Evolutionary conservation across 2,797 vertebrate genomes (phyloP).

Genomic region (Micrastur ruficollis): DNA sequence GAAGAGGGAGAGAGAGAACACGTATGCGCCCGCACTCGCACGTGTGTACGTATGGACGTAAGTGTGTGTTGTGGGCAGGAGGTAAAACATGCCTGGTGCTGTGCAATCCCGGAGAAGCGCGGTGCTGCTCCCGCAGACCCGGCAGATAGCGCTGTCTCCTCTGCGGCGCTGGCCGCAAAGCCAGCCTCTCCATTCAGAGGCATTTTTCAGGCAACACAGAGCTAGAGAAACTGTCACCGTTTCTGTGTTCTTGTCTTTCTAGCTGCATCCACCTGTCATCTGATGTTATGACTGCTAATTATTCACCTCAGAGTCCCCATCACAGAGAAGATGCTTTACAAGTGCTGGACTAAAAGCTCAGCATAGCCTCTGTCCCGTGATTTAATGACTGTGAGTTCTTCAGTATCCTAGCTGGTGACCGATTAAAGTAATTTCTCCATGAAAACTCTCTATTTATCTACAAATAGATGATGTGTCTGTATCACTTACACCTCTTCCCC

Average conservation of each 20-base stretch:
- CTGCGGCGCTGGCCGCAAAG: too few relatives aligned
- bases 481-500: not conserved
- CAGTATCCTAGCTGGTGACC: not conserved
- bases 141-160: slow-evolving; percentile 10
- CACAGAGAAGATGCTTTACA: rapidly evolving
- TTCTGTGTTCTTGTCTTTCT: not conserved
- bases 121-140: not conserved
- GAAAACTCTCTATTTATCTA: not conserved
- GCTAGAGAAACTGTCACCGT: rapidly evolving
- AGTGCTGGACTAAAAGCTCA: rapidly evolving
- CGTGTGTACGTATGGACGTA: rapidly evolving
- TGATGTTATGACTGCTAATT: rapidly evolving
- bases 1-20: too few relatives aligned
- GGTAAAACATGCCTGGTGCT: not conserved
- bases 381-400: rapidly evolving
- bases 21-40: rapidly evolving
- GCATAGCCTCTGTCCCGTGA: rapidly evolving
- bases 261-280: not conserved
- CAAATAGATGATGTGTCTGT: not conserved
- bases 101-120: rapidly evolving
- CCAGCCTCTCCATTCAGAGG: rapidly evolving
- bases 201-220: rapidly evolving
- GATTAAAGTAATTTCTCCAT: not conserved
- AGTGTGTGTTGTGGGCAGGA: rapidly evolving
- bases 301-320: rapidly evolving